Evolutionary conservation across 2,113 vertebrate genomes (phyloP).

Genomic region (Cygnus buccinator): DNA sequence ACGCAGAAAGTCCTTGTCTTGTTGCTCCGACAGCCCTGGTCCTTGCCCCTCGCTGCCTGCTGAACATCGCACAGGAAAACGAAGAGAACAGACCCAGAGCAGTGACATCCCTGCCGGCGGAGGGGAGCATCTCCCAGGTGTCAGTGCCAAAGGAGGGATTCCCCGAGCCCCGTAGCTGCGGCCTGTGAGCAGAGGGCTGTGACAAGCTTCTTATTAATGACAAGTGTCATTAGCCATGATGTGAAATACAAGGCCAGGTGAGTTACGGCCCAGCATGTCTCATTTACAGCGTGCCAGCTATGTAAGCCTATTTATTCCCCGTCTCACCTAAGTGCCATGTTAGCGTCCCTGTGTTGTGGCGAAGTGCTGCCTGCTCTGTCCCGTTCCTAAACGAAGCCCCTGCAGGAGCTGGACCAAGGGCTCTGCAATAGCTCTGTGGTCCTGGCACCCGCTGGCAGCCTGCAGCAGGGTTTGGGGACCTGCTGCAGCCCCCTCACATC

Average conservation of each 20-base stretch:
- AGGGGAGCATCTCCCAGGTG: neutral
- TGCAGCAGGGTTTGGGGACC: neutral
- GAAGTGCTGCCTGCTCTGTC: neutral
- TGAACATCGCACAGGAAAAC: neutral
- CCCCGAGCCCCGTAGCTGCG: neutral
- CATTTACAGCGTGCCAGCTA: neutral
- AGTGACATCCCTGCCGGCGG: accelerated
- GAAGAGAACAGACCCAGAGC: neutral
- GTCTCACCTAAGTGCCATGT: neutral
- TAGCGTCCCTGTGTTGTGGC: accelerated
- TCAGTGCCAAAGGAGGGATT: neutral
- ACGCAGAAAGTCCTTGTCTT: accelerated
- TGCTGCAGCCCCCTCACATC: neutral
- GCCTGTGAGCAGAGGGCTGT: neutral
- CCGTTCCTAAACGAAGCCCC: neutral
- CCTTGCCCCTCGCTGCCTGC: neutral
- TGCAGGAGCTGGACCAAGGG: neutral
- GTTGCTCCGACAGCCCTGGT: neutral
- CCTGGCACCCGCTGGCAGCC: neutral
- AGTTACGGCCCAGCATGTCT: neutral
- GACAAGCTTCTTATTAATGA: neutral
- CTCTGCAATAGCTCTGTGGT: neutral
- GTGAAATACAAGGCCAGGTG: neutral
- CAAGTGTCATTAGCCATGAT: neutral
- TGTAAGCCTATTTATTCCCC: neutral